Conservation (phyloP, 2,113 vertebrate species). For the Diadophis punctatus region DNA sequence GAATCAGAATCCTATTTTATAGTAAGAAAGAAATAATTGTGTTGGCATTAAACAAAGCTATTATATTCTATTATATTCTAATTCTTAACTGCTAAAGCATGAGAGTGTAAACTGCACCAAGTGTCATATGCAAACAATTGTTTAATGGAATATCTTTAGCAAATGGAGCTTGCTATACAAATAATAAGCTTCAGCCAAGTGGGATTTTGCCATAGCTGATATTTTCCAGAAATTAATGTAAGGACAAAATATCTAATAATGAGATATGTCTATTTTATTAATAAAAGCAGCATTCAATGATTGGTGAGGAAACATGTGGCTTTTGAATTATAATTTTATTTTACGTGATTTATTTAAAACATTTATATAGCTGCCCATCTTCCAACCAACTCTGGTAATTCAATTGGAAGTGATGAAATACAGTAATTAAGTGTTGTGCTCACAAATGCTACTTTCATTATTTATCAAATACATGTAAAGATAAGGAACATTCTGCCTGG, state of each 20-base stretch:
- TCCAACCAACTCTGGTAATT: neutral
- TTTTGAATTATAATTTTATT: constrained; percentile 1
- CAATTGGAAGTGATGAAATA: constrained; percentile 8
- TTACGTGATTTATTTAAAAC: neutral
- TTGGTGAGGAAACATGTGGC: constrained; percentile 2
- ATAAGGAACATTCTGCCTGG: constrained; percentile 2
- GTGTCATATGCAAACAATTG: neutral
- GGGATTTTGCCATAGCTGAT: neutral
- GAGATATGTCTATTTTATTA: neutral
- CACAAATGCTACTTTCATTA: neutral
- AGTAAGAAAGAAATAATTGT: neutral
- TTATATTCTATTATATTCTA: neutral
- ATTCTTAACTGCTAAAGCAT: neutral
- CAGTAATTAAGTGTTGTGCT: neutral
- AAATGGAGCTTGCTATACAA: constrained; percentile 5
- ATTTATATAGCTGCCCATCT: neutral
- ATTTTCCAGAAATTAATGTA: constrained; percentile 15
- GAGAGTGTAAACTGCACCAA: neutral
- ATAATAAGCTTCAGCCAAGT: neutral
- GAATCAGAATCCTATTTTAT: neutral
- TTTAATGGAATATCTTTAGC: neutral
- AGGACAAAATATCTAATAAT: constrained; percentile 22
- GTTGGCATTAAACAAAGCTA: neutral
- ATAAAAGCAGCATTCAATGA: constrained; percentile 6
- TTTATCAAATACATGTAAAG: constrained; percentile 8